Base-by-base conservation (phyloP, 2,113 vertebrate genomes). In the Platycercus adscitus region DNA sequence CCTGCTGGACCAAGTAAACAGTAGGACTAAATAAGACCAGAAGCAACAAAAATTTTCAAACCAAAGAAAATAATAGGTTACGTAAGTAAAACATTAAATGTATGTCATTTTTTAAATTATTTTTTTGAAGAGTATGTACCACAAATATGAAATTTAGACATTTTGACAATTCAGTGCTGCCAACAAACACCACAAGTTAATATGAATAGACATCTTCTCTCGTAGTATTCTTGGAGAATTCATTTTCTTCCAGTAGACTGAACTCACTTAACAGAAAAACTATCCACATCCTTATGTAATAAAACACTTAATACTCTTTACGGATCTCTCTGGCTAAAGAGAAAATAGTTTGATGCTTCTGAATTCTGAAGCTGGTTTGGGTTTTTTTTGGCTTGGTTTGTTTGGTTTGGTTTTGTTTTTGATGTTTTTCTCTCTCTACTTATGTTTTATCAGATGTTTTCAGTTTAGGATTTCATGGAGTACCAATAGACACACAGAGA, bases 241-340 rank as follows among this genome's bases (percentile, higher is more conserved):
- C 0, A 17, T 41, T 71, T 80, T 56, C 56, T 28, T 71, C 33
- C 2, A 1, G 10, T 41, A 21, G 16, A 26, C 28, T 1, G 2
- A 76, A 87, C 33, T 2, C 4, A 43, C 12, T 69, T 64, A 14
- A 29, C 50, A 31, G 35, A 61, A 75, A 80, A n/a, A 7, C 6
- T 5, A 29, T 29, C 19, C 2, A 24, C 6, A 10, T 83, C 29
- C 6, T 8, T 25, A 65, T 24, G 4, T 35, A 10, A 6, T n/a
- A 53, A 76, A 55, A 37, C 17, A 39, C 3, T 37, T 24, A 58
- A 53, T 43, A 73, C 3, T 73, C 10, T 35, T 72, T 43, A 46
- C 16, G 17, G 6, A 39, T 26, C 9, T 58, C 24, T 79, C 28
- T 35, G 25, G 14, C 9, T 64, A 49, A 65, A 79, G 28, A 82